These are phyloP conservation scores for Montipora sp. DNA, from an alignment of 64 coral and sea anemone species.

Conservation along the genomic window DNA sequence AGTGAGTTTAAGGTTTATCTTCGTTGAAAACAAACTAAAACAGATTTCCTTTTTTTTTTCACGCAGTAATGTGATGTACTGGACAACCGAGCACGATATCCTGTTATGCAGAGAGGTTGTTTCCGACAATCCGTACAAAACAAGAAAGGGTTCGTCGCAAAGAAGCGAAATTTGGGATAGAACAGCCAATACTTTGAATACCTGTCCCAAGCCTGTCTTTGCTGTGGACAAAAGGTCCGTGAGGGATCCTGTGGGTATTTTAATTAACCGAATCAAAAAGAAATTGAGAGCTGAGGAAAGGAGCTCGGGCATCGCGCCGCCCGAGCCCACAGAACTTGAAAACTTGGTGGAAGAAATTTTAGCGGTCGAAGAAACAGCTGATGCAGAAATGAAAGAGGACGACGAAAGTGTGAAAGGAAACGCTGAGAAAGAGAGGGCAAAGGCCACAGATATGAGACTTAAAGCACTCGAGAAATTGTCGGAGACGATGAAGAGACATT, in stretches of 20 bases:
- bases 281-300: slow-evolving; percentile 47
- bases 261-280: slow-evolving; percentile 48
- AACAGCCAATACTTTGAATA: no score
- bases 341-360: slow-evolving; percentile 48
- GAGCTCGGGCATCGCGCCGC: not conserved
- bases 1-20: slow-evolving; percentile 20
- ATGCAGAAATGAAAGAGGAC: slow-evolving; percentile 26
- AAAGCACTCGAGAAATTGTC: slow-evolving; percentile 17
- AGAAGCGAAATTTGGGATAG: no score
- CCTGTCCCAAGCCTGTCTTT: no score
- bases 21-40: slow-evolving; percentile 8
- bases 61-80: slow-evolving; percentile 36
- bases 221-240: slow-evolving; percentile 33
- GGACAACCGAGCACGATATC: slow-evolving; percentile 3
- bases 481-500: slow-evolving; percentile 31
- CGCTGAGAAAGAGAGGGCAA: slow-evolving; percentile 26
- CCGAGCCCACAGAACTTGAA: not conserved
- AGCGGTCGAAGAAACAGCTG: slow-evolving; percentile 44
- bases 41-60: not conserved
- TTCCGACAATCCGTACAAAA: no score
- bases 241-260: slow-evolving; percentile 38
- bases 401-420: slow-evolving; percentile 27
- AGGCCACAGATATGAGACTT: slow-evolving; percentile 42
- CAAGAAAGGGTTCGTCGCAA: no score
- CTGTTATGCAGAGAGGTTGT: slow-evolving; percentile 8